Percentiles rank a stretch among this genome's conserved stretches.
Conservation (phyloP, 2,888 invertebrate genomes). For the Diarsia rubi region DNA sequence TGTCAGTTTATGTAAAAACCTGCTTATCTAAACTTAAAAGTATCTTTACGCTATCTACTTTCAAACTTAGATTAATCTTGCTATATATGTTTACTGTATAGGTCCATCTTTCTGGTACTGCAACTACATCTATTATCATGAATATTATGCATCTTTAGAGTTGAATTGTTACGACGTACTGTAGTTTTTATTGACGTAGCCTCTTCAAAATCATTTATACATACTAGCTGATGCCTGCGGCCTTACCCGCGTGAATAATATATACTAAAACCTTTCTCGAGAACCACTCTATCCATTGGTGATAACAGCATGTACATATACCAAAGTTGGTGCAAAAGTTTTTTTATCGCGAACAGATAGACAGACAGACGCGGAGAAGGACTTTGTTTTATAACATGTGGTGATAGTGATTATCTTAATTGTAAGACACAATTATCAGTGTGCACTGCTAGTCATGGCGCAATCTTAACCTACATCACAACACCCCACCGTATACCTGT, state of each 20-base stretch:
- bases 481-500: not conserved
- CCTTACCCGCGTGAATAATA: no score
- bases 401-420: no score
- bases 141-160: not conserved
- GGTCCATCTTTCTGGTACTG: not conserved
- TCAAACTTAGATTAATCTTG: not conserved
- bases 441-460: not conserved
- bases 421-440: not conserved
- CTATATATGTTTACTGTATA: not conserved
- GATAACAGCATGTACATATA: no score
- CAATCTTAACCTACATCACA: not conserved
- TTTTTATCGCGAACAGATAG: no score
- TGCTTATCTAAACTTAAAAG: constrained; percentile 23
- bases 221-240: no score
- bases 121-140: no score
- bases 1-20: constrained; percentile 41
- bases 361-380: no score
- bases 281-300: no score
- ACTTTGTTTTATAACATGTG: no score
- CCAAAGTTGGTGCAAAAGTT: no score
- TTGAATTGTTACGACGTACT: not conserved
- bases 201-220: not conserved
- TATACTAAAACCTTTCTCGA: no score
- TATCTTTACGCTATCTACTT: not conserved
- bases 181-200: not conserved